These are phyloP conservation scores for Conops quadrifasciatus DNA, from an alignment of 2,888 invertebrate species.

Conservation along the genomic window DNA sequence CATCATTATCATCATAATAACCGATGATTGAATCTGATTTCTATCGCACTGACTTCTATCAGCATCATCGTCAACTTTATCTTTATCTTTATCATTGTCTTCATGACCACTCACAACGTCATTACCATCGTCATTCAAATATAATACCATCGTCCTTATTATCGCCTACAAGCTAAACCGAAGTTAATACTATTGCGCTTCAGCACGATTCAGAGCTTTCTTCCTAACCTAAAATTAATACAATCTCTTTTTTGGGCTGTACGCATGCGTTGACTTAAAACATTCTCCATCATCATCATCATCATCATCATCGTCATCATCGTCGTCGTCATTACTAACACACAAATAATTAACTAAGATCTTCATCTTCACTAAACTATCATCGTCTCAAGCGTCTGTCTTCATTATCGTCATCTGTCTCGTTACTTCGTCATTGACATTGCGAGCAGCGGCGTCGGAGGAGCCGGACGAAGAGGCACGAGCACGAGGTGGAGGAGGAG, in stretches of 20 bases:
- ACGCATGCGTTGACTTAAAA: constrained; percentile 30
- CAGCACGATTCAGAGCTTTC: not conserved
- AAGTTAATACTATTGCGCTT: constrained; percentile 23
- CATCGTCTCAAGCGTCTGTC: not conserved
- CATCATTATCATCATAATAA: not conserved
- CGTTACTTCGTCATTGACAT: not conserved
- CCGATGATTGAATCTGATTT: no score
- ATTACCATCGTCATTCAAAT: not conserved
- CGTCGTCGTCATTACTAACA: not conserved
- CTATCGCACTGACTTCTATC: no score
- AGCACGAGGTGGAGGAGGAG: constrained; percentile 2
- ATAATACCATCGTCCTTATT: not conserved
- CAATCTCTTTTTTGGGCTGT: constrained; percentile 22
- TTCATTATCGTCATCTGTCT: constrained; percentile 9
- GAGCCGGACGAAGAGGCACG: constrained; percentile 11
- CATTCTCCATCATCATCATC: constrained; percentile 5
- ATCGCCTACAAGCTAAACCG: constrained; percentile 18
- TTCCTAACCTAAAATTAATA: not conserved
- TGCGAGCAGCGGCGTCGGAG: constrained; percentile 5
- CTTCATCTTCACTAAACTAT: no score
- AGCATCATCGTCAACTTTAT: not conserved
- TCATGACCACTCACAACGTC: constrained; percentile 1
- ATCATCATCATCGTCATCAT: not conserved
- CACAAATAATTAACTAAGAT: no score
- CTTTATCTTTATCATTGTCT: not conserved